Conservation (phyloP, 1,140 invertebrate species). For the Drosophila kurseongensis region DNA sequence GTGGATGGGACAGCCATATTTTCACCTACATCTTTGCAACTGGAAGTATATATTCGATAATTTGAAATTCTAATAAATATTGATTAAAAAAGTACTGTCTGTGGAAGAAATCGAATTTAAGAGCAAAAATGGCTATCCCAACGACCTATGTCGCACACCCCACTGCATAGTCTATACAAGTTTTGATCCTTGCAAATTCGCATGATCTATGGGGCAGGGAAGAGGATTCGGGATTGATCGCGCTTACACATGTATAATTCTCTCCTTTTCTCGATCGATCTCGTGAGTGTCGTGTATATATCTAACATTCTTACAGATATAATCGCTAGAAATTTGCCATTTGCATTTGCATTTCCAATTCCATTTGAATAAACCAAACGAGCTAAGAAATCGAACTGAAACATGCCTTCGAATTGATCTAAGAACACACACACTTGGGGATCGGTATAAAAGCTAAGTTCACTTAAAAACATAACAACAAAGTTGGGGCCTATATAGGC, state of each 20-base stretch:
- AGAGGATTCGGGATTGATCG: constrained; percentile 19
- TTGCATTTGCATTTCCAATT: not conserved
- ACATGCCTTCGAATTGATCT: constrained; percentile 19
- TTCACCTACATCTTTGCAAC: not conserved
- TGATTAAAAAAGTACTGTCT: not conserved
- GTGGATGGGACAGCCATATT: not conserved
- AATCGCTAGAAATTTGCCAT: constrained; percentile 16
- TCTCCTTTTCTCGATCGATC: constrained; percentile 1
- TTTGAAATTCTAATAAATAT: not conserved
- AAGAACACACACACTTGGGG: constrained; percentile 7
- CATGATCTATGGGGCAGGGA: constrained; percentile 10
- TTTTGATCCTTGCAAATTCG: constrained; percentile 33
- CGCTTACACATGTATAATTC: constrained; percentile 38
- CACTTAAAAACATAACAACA: constrained; percentile 77
- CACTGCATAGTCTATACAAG: constrained; percentile 44
- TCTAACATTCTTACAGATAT: constrained; percentile 24
- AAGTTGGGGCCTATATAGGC: constrained; percentile 28
- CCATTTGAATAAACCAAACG: not conserved
- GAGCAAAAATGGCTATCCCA: not conserved
- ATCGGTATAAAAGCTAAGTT: constrained; percentile 49
- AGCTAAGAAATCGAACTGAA: not conserved
- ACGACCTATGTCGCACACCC: constrained; percentile 19
- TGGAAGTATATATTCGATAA: not conserved
- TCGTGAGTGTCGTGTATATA: constrained; percentile 10
- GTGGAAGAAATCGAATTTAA: constrained; percentile 1